Base-by-base conservation (phyloP, 2,797 vertebrate genomes). In the Argya squamiceps region DNA sequence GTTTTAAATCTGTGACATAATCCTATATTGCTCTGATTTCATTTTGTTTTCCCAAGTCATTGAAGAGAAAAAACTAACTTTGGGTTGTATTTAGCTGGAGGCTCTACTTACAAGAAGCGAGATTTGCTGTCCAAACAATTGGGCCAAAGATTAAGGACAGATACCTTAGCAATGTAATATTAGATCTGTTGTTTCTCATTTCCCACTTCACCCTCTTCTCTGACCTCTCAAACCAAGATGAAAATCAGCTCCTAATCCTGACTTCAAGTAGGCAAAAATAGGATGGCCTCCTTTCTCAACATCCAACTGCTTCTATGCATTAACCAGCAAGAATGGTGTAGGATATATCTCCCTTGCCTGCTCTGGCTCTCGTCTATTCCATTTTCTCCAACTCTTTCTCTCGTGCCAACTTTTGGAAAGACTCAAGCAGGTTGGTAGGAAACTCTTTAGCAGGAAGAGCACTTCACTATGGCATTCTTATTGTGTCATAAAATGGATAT, bases 1-100 rank as follows among this genome's bases (percentile, higher is more conserved):
- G 23, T 71, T 94, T 84, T 73, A 76, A 88, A 90, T 67, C 23
- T 93, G 74, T 63, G 58, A 78, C 76, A 84, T 80, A 84, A 79
- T 88, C 58, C 52, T 91, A 55, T 68, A 65, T 67, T 60, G 7
- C 50, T 89, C 59, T 73, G 30, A 69, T 83, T 85, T 88, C 5
- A 36, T 52, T 93, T 68, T 90, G 43, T 78, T 89, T 89, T 60
- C 44, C 32, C 34, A 91, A 46, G 49, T 55, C 68, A 53, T 83
- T 77, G 22, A 85, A 85, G 47, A 7, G 2, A 82, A 89, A 44
- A 20, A 56, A 47, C 41, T 89, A 78, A 73, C 32, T 92, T 63
- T 59, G 55, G 58, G 69, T 49, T 88, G 34, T 34, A 44, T 70
- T 88, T 95, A 68, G 36, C 88, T 77, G 78, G 34, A 65, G 39